phyloP scores from a whole-genome alignment of 2,888 invertebrate genomes.

The Byasa hedistus region DNA sequence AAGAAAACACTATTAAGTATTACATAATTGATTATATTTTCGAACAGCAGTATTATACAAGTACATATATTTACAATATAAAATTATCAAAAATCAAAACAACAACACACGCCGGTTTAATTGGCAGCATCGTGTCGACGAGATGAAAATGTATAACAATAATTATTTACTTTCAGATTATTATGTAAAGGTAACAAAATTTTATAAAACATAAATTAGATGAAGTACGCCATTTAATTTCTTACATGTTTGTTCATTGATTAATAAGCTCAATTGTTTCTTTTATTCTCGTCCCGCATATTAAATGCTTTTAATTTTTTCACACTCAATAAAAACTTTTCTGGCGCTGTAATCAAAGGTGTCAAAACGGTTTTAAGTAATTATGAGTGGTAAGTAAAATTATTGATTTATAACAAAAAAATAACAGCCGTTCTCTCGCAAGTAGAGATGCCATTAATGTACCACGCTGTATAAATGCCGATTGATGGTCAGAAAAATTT shows the following conservation, averaged over 20 bases:
- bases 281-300: background rate
- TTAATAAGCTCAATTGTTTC: background rate
- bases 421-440: no score
- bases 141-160: constrained; percentile 9
- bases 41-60: constrained; percentile 31
- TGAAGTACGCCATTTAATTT: background rate
- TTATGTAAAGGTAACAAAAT: constrained; percentile 1
- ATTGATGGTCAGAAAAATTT: no score
- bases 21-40: constrained; percentile 23
- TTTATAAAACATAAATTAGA: background rate
- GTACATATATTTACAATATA: constrained; percentile 32
- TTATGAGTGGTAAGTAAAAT: no score
- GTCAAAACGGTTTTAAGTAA: background rate
- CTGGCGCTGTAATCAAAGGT: background rate
- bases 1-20: constrained; percentile 12
- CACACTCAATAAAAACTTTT: background rate
- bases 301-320: background rate
- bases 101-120: constrained; percentile 11
- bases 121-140: constrained; percentile 10
- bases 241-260: no score
- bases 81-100: constrained; percentile 17
- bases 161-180: background rate
- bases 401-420: no score
- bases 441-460: no score
- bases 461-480: no score